Evolutionary conservation across 2,113 vertebrate genomes (phyloP), one percentile per base, ranked within the genome.

Genomic region (Paramisgurnus dabryanus): DNA sequence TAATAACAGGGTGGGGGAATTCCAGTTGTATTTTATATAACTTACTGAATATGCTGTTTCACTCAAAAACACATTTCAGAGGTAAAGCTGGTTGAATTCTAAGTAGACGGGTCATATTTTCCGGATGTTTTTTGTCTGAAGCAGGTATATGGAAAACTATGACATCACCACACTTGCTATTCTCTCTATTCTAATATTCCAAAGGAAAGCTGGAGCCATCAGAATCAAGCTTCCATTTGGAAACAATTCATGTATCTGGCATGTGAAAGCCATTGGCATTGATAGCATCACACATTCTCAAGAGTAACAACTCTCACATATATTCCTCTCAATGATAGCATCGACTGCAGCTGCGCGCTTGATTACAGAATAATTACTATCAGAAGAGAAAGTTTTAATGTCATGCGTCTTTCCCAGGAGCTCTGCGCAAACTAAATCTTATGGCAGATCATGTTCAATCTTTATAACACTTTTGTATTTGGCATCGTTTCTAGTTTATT

Each of bases 241-340:
- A 91, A 91, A 69, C 77, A 84, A 89, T 90, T 89, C 82, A 68
- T 85, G 83, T 70, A 76, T 70, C 85, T 77, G 17, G 76, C 86
- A 78, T 88, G 86, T 86, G 89, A 91, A 86, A 90, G 80, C 55
- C 76, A 57, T 89, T 82, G 87, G 76, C 82, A 40, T 58, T 87
- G 89, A 91, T 92, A 88, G 80, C 76, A 87, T 89, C 90, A 67
- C 76, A 83, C 85, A 88, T 86, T 88, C 86, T 86, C 84, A 49
- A 74, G 78, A 86, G 78, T 86, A 87, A 80, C 75, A 83, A 79
- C 84, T 85, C 75, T 70, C 41, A 69, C 67, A 84, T 82, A 88
- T 73, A 86, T 84, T 50, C 70, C 67, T 78, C 84, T 77, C 12
- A 73, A 50, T 80, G 82, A 84, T 73, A 13, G 58, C 84, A 71